A percentile compares a stretch with the other conserved stretches of the same genome.
Evolutionary conservation across 1,140 invertebrate genomes (phyloP).

Genomic region (Calephelis virginiensis): DNA sequence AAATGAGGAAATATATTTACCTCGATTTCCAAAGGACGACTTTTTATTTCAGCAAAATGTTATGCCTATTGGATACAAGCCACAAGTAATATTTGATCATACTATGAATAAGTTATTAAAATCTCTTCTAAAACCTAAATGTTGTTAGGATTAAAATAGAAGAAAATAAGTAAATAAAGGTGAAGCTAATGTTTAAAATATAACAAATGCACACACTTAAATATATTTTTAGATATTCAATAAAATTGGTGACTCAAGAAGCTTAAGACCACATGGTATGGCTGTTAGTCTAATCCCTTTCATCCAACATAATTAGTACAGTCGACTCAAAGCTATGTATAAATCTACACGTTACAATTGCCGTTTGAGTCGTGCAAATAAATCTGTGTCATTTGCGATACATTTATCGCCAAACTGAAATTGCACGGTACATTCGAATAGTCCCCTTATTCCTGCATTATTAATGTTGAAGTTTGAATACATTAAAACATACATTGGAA

Average conservation of each 20-base stretch:
- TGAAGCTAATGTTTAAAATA: too few relatives aligned
- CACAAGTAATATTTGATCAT: too few relatives aligned
- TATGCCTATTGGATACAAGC: too few relatives aligned
- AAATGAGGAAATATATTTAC: too few relatives aligned
- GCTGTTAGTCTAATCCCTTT: slow-evolving; percentile 47
- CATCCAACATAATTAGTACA: slow-evolving; percentile 65
- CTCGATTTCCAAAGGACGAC: too few relatives aligned
- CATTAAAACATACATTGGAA: slow-evolving; percentile 35
- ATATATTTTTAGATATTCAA: neutral
- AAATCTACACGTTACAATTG: slow-evolving; percentile 65
- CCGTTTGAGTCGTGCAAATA: slow-evolving; percentile 72
- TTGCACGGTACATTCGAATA: slow-evolving; percentile 33
- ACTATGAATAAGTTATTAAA: too few relatives aligned
- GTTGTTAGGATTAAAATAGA: too few relatives aligned
- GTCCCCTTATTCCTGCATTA: slow-evolving; percentile 34
- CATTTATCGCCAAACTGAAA: slow-evolving; percentile 51
- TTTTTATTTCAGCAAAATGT: too few relatives aligned
- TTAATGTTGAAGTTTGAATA: slow-evolving; percentile 40
- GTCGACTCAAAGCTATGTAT: slow-evolving; percentile 56
- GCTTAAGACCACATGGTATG: slow-evolving; percentile 42
- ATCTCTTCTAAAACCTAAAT: too few relatives aligned
- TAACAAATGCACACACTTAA: neutral
- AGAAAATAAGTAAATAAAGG: too few relatives aligned
- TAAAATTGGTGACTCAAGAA: slow-evolving; percentile 10
- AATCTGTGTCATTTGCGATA: slow-evolving; percentile 70